These are phyloP conservation scores for Toxotes jaculatrix DNA, from an alignment of 2,113 vertebrate genomes.

Conservation along the genomic window DNA sequence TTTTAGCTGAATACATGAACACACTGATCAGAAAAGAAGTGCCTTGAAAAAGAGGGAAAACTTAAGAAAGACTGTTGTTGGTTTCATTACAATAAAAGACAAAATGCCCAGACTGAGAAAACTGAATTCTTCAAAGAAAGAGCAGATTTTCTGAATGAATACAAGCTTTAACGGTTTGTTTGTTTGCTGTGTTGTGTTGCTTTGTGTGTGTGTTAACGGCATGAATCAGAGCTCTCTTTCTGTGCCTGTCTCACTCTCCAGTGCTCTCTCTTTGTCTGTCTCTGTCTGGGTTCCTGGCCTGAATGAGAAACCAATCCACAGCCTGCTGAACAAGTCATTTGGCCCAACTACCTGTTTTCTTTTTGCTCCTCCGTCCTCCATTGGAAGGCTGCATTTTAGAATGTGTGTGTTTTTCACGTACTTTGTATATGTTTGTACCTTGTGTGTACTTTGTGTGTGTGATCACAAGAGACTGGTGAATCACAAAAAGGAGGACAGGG, in stretches of 20 bases:
- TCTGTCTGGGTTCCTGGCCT: constrained; percentile 1
- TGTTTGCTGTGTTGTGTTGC: background rate
- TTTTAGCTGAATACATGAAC: background rate
- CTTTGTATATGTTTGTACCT: too few species aligned
- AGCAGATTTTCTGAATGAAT: background rate
- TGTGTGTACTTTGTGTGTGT: too few species aligned
- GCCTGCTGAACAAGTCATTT: too few species aligned
- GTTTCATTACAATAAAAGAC: background rate
- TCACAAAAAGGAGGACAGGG: too few species aligned
- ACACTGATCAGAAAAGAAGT: background rate
- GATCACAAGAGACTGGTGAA: too few species aligned
- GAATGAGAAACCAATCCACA: too few species aligned
- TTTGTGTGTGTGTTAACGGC: background rate
- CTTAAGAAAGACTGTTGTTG: background rate
- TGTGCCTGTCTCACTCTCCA: background rate
- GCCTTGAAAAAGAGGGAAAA: background rate
- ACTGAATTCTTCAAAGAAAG: background rate
- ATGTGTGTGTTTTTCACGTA: too few species aligned
- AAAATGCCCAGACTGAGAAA: background rate
- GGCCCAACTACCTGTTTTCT: too few species aligned
- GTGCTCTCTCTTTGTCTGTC: background rate
- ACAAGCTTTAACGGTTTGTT: background rate
- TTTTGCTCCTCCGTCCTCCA: too few species aligned
- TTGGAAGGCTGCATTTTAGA: too few species aligned
- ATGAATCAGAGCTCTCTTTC: background rate